phyloP scores from a whole-genome alignment of 2,888 invertebrate species.

The Volucella inanis region DNA sequence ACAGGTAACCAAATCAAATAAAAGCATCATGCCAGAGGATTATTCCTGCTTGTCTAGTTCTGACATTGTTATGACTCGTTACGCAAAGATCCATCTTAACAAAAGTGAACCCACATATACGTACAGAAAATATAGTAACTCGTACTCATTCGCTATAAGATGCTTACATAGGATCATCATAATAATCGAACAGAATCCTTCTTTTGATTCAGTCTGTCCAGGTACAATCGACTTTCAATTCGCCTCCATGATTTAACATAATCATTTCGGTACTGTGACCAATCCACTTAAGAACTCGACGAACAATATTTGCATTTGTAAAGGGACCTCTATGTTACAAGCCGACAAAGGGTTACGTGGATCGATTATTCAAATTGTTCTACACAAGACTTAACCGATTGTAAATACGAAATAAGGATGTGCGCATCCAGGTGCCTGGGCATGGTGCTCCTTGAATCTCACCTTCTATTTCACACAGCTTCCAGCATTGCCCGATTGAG shows the following conservation, averaged over 20 bases:
- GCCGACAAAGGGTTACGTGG: conserved; percentile 73
- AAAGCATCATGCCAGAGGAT: conserved; percentile 41
- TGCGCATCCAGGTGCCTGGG: conserved; percentile 55
- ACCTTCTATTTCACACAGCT: conserved; percentile 74
- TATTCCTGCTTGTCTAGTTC: conserved; percentile 34
- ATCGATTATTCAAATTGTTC: conserved; percentile 75
- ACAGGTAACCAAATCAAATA: conserved; percentile 50
- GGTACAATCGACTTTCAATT: conserved; percentile 40
- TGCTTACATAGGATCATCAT: conserved; percentile 55
- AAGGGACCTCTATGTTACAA: conserved; percentile 29
- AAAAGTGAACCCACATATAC: conserved; percentile 22
- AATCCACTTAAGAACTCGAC: conserved; percentile 61
- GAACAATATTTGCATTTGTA: conserved; percentile 62
- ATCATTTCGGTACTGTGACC: conserved; percentile 69
- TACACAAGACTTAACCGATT: conserved; percentile 60
- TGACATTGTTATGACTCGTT: conserved; percentile 40
- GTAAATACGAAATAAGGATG: conserved; percentile 69
- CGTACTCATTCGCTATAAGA: conserved; percentile 1
- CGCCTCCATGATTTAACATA: conserved; percentile 66
- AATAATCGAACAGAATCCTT: conserved; percentile 46
- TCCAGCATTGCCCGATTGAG: conserved; percentile 60
- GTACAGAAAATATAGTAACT: neutral
- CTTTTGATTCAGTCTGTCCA: neutral
- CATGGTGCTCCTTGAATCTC: conserved; percentile 55
- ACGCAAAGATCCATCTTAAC: conserved; percentile 36